Conservation (phyloP, 1,140 invertebrate species). For the Saccostrea echinata region DNA sequence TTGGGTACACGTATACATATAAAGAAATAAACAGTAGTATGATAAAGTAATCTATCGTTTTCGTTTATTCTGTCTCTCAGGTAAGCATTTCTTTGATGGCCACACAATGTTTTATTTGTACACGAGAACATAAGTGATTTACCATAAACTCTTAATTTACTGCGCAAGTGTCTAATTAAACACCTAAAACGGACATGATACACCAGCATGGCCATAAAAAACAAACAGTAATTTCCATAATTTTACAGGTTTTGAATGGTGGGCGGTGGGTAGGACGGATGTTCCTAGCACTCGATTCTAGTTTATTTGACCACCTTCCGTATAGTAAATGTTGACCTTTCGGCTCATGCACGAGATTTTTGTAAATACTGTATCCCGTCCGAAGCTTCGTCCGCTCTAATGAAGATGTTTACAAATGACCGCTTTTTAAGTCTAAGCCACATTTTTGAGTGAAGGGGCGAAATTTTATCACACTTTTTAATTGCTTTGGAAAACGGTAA, state of each 20-base stretch:
- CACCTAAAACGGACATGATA: conserved; percentile 31
- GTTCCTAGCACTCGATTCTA: background rate
- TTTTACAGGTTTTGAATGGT: conserved; percentile 26
- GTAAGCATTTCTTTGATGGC: background rate
- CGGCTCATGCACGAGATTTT: conserved; percentile 24
- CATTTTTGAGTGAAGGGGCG: background rate
- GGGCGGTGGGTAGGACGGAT: conserved; percentile 22
- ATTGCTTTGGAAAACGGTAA: conserved; percentile 3
- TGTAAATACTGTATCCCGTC: conserved; percentile 27
- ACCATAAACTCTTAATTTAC: background rate
- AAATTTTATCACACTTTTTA: conserved; percentile 20
- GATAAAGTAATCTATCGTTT: no score
- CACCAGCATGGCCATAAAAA: conserved; percentile 7
- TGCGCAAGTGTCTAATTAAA: conserved; percentile 9
- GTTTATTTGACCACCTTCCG: conserved; percentile 33
- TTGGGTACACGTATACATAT: no score
- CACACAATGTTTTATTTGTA: background rate
- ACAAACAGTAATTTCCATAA: conserved; percentile 4
- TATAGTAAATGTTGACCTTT: conserved; percentile 29
- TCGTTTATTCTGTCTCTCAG: no score
- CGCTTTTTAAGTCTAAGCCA: background rate
- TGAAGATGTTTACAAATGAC: conserved; percentile 33
- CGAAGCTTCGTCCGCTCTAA: background rate
- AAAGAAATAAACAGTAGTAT: no score
- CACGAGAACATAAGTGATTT: background rate